phyloP scores from a whole-genome alignment of 2,888 invertebrate genomes.

The Diarsia dahlii region DNA sequence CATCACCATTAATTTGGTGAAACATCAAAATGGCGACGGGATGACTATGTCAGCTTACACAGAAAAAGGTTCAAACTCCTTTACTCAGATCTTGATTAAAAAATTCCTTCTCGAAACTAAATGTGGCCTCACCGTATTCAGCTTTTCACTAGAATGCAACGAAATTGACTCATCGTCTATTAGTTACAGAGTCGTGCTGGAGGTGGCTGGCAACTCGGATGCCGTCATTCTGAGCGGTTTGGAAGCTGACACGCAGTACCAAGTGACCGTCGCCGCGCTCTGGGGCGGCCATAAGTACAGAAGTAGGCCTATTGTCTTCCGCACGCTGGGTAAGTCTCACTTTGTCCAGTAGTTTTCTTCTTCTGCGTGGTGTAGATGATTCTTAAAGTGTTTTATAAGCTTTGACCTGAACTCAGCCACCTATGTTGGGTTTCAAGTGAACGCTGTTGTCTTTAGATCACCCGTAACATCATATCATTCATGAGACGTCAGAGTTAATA shows the following conservation, averaged over 20 bases:
- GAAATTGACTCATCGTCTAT: slow-evolving; percentile 92
- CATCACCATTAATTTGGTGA: not conserved
- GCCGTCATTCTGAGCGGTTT: slow-evolving; percentile 95
- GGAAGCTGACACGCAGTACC: slow-evolving; percentile 96
- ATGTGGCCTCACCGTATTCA: slow-evolving; percentile 73
- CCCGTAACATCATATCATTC: too few relatives aligned
- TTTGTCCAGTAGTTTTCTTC: not conserved
- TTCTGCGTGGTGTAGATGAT: not conserved
- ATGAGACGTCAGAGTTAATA: too few relatives aligned
- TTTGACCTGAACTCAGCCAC: not conserved
- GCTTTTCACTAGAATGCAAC: slow-evolving; percentile 82
- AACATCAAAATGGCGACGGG: not conserved
- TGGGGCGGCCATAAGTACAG: slow-evolving; percentile 95
- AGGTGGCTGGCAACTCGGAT: slow-evolving; percentile 97
- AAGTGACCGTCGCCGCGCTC: slow-evolving; percentile 96
- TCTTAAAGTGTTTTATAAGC: not conserved
- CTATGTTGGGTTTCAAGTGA: not conserved
- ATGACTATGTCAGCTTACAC: not conserved
- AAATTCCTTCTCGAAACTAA: slow-evolving; percentile 64
- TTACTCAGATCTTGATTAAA: not conserved
- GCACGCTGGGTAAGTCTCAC: slow-evolving; percentile 93
- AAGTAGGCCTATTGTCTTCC: slow-evolving; percentile 97
- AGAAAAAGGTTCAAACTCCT: not conserved
- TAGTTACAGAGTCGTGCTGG: slow-evolving; percentile 98
- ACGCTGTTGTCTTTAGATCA: too few relatives aligned